phyloP scores from a whole-genome alignment of 30 jellyfish, hydroid and myxozoan genomes.

The Calvadosia cruxmelitensis region DNA sequence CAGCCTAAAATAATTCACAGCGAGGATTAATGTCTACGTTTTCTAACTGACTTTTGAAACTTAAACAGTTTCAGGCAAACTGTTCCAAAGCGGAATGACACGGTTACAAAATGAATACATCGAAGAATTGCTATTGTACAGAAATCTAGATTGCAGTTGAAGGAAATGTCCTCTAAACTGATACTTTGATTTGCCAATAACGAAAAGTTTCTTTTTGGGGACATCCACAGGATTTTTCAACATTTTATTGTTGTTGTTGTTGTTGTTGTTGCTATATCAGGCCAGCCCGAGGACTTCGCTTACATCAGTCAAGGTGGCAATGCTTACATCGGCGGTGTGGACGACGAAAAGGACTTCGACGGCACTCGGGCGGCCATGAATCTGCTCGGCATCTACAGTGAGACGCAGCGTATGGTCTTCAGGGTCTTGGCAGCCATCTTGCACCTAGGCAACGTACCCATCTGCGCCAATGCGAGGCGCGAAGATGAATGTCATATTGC shows the following conservation, averaged over 20 bases:
- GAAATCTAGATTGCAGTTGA: too few relatives aligned
- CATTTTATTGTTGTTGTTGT: too few relatives aligned
- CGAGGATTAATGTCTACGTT: not conserved
- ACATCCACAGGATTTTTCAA: too few relatives aligned
- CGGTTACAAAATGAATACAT: too few relatives aligned
- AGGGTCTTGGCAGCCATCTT: conserved; percentile 67
- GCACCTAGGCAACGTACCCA: conserved; percentile 67
- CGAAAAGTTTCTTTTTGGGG: too few relatives aligned
- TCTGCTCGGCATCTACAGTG: conserved; percentile 66
- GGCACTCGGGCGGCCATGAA: conserved; percentile 74
- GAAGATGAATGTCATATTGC: conserved; percentile 57
- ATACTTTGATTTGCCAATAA: too few relatives aligned
- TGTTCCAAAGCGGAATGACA: too few relatives aligned
- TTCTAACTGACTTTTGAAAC: too few relatives aligned
- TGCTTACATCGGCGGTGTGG: conserved; percentile 55
- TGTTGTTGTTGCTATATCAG: too few relatives aligned
- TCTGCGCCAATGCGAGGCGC: conserved; percentile 16
- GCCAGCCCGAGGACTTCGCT: conserved; percentile 62
- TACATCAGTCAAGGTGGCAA: conserved; percentile 85
- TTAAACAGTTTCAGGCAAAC: too few relatives aligned
- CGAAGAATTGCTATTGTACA: too few relatives aligned
- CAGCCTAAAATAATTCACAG: not conserved
- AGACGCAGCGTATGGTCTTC: conserved; percentile 66
- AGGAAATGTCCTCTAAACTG: too few relatives aligned
- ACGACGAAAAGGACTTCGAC: conserved; percentile 48